Evolutionary conservation across 1,140 invertebrate genomes (phyloP), one percentile per base, ranked within the genome.

Genomic region (Telenomus remus): DNA sequence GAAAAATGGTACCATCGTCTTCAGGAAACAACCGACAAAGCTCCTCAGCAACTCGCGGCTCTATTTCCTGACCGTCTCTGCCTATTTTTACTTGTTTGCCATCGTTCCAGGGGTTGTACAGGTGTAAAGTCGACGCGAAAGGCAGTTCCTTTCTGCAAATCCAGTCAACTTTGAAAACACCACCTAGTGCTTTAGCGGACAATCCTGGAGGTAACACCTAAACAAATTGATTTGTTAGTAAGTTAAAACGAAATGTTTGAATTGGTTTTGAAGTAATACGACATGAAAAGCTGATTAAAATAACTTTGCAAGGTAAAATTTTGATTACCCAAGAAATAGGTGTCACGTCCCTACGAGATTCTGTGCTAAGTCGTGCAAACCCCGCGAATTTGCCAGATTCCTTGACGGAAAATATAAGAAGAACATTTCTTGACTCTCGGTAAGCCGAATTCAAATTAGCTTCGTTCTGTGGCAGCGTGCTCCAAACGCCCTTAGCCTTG

Each of bases 61-160:
- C 97, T 70, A 99, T 96, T 91, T 98, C 97, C 91, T 98, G 98
- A 12, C 98, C 98, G 91, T 99, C 98, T 79, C 98, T 91, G 11
- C 97, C 97, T 84, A 99, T 99, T 91, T 99, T 99, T 0, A 99
- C 97, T 53, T 97, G 97, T 88, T 98, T 98, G 34, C 96, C 96
- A 86, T 99, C 96, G 91, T 99, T 99, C 96, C 97, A 99, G 4
- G 96, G 94, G 90, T 99, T 99, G 81, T 97, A 97, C 16, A 99
- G 89, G 88, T 98, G 97, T 71, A 95, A 91, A 1, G 97, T 98
- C 70, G 94, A 94, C 63, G 93, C 94, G 80, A 99, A 99, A 9
- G 96, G 92, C 49, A 99, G 89, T 85, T 99, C 97, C 81, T 96
- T 96, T 81, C 96, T 93, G 81, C 95, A 97, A 63, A 99, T 95